Percentiles rank a stretch among this genome's conserved stretches.
phyloP scores from a whole-genome alignment of 2,113 vertebrate species.

The Romanogobio albipinnatus region DNA sequence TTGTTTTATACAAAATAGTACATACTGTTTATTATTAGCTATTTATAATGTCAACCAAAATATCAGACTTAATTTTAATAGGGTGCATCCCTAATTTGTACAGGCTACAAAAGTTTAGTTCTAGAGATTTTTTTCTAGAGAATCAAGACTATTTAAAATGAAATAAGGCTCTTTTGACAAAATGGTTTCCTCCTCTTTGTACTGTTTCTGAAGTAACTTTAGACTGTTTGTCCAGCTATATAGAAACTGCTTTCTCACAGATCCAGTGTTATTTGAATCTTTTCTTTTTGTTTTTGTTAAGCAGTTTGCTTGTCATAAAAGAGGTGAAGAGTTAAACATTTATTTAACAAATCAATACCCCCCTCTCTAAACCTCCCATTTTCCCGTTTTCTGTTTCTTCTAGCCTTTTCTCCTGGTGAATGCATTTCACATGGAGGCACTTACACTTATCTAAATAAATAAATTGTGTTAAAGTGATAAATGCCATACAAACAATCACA shows the following conservation, averaged over 20 bases:
- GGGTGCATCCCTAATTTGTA: neutral
- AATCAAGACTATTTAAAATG: neutral
- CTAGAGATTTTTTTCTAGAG: neutral
- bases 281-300: slow-evolving; percentile 22
- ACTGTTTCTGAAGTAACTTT: neutral
- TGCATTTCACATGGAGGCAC: slow-evolving; percentile 72
- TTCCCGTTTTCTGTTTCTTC: neutral
- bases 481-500: slow-evolving; percentile 64
- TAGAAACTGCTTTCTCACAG: slow-evolving; percentile 3
- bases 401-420: slow-evolving; percentile 49
- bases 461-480: slow-evolving; percentile 70
- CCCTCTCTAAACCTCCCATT: slow-evolving; percentile 8
- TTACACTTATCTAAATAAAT: slow-evolving; percentile 71
- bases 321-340: slow-evolving; percentile 44
- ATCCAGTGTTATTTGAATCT: slow-evolving; percentile 2
- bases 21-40: no score
- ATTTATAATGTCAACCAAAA: no score
- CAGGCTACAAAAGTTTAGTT: neutral
- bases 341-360: slow-evolving; percentile 56
- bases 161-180: neutral
- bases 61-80: neutral
- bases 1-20: no score
- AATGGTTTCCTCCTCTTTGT: neutral
- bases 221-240: neutral
- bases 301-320: slow-evolving; percentile 33